Percentiles rank a stretch among this genome's conserved stretches.
These are phyloP conservation scores for Saccostrea glomerata DNA, from an alignment of 1,140 invertebrate genomes.

Conservation along the genomic window DNA sequence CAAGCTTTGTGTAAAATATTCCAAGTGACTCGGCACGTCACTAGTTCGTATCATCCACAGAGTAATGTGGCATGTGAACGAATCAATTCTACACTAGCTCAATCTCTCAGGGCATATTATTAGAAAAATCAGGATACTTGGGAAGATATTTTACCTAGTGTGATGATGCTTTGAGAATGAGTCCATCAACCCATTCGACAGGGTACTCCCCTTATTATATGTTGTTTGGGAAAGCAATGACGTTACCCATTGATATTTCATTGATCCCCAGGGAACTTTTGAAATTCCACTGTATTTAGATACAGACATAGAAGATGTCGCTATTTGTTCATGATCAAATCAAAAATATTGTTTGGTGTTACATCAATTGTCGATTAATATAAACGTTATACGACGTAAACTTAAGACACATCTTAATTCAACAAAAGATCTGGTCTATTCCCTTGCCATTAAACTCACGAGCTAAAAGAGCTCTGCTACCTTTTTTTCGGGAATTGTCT, in stretches of 20 bases:
- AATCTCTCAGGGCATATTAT: conserved; percentile 29
- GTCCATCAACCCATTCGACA: conserved; percentile 42
- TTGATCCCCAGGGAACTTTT: not conserved
- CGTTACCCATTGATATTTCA: conserved; percentile 41
- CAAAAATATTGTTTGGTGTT: not conserved
- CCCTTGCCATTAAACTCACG: not conserved
- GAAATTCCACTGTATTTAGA: not conserved
- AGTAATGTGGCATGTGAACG: conserved; percentile 40
- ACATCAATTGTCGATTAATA: not conserved
- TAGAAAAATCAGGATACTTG: not conserved
- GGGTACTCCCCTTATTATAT: conserved; percentile 37
- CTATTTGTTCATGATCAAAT: not conserved
- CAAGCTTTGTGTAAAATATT: conserved; percentile 45
- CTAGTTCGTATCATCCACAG: conserved; percentile 44
- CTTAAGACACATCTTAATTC: not conserved
- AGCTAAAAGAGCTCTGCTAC: not conserved
- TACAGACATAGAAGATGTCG: not conserved
- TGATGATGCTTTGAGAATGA: conserved; percentile 48
- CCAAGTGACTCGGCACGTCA: conserved; percentile 31
- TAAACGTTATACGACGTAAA: not conserved
- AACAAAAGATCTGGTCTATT: not conserved
- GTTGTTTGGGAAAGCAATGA: conserved; percentile 50
- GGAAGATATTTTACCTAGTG: not conserved
- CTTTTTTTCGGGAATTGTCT: not conserved
- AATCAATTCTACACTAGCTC: not conserved